A percentile compares a stretch with the other conserved stretches of the same genome.
These are phyloP conservation scores for Chrysomela aeneicollis DNA, from an alignment of 2,888 invertebrate species.

Conservation along the genomic window DNA sequence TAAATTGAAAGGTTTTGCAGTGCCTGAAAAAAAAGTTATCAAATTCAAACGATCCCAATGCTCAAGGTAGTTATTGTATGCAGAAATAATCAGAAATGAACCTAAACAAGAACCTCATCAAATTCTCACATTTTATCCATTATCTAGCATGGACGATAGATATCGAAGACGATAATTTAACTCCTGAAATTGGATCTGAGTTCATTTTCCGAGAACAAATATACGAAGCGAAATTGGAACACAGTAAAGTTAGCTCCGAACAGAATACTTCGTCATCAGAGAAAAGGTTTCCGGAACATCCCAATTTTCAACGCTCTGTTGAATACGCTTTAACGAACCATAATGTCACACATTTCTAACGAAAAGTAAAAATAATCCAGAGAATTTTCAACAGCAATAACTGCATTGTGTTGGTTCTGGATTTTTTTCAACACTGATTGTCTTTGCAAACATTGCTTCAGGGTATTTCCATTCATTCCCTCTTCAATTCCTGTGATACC, in stretches of 20 bases:
- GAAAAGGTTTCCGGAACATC: neutral
- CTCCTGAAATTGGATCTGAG: neutral
- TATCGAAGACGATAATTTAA: neutral
- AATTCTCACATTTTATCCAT: no score
- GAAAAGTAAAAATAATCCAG: neutral
- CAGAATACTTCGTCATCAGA: neutral
- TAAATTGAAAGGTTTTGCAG: constrained; percentile 80
- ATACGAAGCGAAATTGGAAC: neutral
- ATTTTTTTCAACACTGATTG: no score
- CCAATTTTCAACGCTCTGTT: neutral
- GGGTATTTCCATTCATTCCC: neutral
- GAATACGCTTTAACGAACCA: neutral
- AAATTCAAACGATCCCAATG: no score
- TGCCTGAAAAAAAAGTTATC: constrained; percentile 66
- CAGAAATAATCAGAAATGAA: no score
- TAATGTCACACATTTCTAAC: neutral
- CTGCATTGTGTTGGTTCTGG: neutral
- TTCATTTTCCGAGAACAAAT: no score
- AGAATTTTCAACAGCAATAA: neutral
- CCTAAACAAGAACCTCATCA: no score
- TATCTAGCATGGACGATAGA: neutral
- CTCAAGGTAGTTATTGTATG: neutral
- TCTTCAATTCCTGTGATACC: no score
- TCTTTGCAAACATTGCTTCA: neutral
- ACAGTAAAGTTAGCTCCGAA: neutral